Base-by-base conservation (phyloP, 2,113 vertebrate genomes). In the Lepisosteus osseus region DNA sequence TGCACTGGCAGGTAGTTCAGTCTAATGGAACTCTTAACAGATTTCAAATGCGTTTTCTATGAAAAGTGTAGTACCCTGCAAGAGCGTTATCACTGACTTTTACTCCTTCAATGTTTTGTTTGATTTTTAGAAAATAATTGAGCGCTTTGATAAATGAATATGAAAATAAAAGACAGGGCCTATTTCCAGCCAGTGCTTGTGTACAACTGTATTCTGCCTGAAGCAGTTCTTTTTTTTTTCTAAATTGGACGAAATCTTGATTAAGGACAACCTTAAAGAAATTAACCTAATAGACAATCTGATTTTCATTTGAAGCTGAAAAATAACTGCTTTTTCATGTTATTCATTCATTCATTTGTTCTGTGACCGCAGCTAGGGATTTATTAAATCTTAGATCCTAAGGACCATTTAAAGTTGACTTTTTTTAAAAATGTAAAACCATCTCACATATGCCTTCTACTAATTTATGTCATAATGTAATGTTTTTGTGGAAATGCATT, bases 1-100 rank as follows among this genome's bases (percentile, higher is more conserved):
- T 70, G 78, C 88, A 84, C 74, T 87, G 84, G 87, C 89, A 92
- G 92, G 87, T 90, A 83, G 79, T 79, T 83, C 81, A 80, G 71
- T 87, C 80, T 66, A 76, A 80, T 43, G 61, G 74, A 70, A 69
- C 73, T 72, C 56, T 40, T 68, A 75, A 61, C 69, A 67, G 65
- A 67, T 63, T 67, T 72, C 45, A 69, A 55, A 76, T 73, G 66
- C 47, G 61, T 68, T 71, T 71, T 65, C 72, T 29, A 55, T 54
- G 29, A 45, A 56, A 76, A 14, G 7, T 51, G 17, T 43, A 40
- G 42, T 13, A 63, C 29, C 44, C 8, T 15, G 45, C 15, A 12
- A 72, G 56, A 45, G 17, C 14, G 47, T 11, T 47, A n/a, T 17
- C 7, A 15, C 70, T 70, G 59, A 64, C 56, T 67, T 69, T 12